Conservation (phyloP, 1,140 invertebrate genomes). For the Metaphire vulgaris region DNA sequence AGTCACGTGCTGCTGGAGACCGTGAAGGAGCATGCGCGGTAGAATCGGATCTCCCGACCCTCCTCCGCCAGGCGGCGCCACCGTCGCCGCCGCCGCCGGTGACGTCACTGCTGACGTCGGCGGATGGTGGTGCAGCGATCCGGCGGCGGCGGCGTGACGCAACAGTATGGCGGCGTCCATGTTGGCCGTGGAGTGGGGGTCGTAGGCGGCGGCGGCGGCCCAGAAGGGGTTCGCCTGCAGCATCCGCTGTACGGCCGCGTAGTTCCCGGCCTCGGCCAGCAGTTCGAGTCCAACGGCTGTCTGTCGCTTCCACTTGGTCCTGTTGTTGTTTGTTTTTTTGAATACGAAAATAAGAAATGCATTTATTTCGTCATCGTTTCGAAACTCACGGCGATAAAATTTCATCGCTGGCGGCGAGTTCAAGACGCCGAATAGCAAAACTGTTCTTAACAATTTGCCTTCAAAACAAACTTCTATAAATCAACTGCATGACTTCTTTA, state of each 20-base stretch:
- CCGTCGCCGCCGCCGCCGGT: not conserved
- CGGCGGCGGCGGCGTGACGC: conserved; percentile 36
- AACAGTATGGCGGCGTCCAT: conserved; percentile 51
- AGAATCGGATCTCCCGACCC: not conserved
- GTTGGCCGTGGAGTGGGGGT: conserved; percentile 44
- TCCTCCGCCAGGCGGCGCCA: no score
- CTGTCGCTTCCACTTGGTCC: conserved; percentile 99
- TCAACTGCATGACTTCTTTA: no score
- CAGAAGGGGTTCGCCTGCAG: conserved; percentile 69
- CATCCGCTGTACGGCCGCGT: conserved; percentile 88
- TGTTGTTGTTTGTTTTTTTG: no score
- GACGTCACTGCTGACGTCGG: not conserved
- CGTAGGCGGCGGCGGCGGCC: conserved; percentile 52
- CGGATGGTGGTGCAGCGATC: not conserved
- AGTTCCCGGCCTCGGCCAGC: conserved; percentile 90
- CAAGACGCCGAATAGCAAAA: no score
- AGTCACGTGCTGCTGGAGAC: not conserved
- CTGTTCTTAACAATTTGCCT: no score
- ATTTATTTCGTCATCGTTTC: no score
- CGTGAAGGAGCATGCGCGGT: not conserved
- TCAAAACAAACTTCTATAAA: no score
- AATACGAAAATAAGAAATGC: no score
- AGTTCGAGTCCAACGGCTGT: conserved; percentile 93
- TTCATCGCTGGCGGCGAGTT: no score
- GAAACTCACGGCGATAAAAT: no score